Evolutionary conservation across 2,888 invertebrate genomes (phyloP).

Genomic region (Scaptomyza flava): DNA sequence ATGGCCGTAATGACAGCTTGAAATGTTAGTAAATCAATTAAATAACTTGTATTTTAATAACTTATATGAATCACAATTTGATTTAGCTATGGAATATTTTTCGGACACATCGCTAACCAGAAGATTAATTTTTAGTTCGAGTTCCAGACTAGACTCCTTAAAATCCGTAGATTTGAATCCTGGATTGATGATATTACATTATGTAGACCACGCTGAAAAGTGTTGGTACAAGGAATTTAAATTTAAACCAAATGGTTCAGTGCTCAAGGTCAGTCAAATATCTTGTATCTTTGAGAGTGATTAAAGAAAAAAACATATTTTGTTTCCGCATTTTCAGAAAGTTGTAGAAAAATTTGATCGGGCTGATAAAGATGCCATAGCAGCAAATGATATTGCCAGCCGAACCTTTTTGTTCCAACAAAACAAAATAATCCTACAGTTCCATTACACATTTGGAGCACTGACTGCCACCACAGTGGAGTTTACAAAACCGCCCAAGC

Average conservation of each 20-base stretch:
- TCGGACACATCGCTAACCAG: conserved; percentile 59
- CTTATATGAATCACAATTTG: neutral
- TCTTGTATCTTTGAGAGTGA: neutral
- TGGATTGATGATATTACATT: conserved; percentile 86
- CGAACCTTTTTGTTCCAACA: conserved; percentile 88
- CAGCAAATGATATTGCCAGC: conserved; percentile 86
- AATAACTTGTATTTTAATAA: neutral
- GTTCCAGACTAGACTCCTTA: conserved; percentile 90
- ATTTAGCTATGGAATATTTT: conserved; percentile 73
- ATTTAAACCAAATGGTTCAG: conserved; percentile 51
- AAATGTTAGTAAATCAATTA: conserved; percentile 85
- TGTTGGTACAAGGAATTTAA: conserved; percentile 75
- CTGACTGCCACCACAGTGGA: conserved; percentile 85
- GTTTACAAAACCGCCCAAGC: conserved; percentile 89
- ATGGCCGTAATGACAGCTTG: conserved; percentile 89
- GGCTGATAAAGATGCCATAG: conserved; percentile 84
- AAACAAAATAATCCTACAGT: conserved; percentile 84
- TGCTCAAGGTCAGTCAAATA: conserved; percentile 60
- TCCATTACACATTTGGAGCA: conserved; percentile 82
- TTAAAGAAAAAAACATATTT: neutral
- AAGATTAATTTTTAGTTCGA: conserved; percentile 82
- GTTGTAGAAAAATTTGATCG: conserved; percentile 88
- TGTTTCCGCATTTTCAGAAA: conserved; percentile 82
- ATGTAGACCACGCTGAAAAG: conserved; percentile 86
- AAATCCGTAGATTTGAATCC: conserved; percentile 86